Evolutionary conservation across 2,797 vertebrate genomes (phyloP).

Genomic region (Perodicticus potto): DNA sequence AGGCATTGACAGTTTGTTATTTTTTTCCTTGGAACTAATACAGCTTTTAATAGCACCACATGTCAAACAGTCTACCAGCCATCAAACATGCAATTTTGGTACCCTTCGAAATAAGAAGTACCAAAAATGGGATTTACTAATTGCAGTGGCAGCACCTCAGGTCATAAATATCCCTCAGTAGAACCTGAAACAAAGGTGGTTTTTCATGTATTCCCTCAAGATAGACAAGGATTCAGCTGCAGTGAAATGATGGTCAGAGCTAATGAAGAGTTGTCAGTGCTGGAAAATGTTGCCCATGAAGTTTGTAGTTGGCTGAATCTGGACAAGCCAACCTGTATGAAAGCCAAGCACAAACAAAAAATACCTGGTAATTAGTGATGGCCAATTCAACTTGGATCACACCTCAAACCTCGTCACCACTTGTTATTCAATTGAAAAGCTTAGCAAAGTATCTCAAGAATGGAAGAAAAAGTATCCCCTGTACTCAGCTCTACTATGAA

Average conservation of each 20-base stretch:
- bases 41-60: slow-evolving; percentile 71
- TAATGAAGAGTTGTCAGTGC: slow-evolving; percentile 60
- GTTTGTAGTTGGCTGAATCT: slow-evolving; percentile 15
- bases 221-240: slow-evolving; percentile 69
- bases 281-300: not conserved
- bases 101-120: slow-evolving; percentile 77
- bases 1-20: slow-evolving; percentile 67
- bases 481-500: too few species aligned
- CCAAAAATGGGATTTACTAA: slow-evolving; percentile 77
- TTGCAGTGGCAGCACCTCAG: slow-evolving; percentile 48
- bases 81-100: slow-evolving; percentile 73
- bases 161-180: slow-evolving; percentile 42
- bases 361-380: slow-evolving; percentile 43
- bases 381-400: not conserved
- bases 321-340: not conserved
- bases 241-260: slow-evolving; percentile 60
- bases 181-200: slow-evolving; percentile 63
- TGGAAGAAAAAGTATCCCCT: too few species aligned
- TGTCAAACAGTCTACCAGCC: slow-evolving; percentile 80
- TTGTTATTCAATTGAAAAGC: slow-evolving; percentile 42
- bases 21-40: slow-evolving; percentile 77
- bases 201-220: slow-evolving; percentile 59
- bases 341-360: slow-evolving; percentile 12
- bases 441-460: too few species aligned
- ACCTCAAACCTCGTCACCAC: not conserved